phyloP scores from a whole-genome alignment of 1,140 invertebrate species.

The Myzus persicae region DNA sequence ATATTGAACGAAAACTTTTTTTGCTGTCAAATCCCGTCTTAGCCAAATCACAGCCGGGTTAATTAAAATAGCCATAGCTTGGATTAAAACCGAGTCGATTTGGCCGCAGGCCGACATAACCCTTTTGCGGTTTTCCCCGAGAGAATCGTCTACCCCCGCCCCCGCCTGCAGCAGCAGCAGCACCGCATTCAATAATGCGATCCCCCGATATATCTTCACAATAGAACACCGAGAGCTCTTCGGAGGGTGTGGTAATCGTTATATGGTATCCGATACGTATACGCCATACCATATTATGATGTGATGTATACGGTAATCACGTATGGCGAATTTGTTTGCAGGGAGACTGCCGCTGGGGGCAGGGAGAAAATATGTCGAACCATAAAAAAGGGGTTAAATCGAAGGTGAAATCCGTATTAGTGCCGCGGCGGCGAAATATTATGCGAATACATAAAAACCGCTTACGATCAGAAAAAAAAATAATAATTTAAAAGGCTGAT shows the following conservation, averaged over 20 bases:
- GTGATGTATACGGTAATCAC: background rate
- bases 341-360: background rate
- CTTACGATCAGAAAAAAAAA: background rate
- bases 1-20: background rate
- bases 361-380: background rate
- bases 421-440: background rate
- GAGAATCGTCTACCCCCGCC: background rate
- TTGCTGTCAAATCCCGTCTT: constrained; percentile 1
- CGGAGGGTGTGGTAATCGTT: constrained; percentile 12
- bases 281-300: background rate
- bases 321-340: constrained; percentile 11
- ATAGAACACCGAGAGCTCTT: background rate
- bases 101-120: constrained; percentile 36
- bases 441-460: background rate
- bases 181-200: background rate
- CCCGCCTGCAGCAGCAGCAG: background rate
- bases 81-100: constrained; percentile 43
- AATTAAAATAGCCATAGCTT: constrained; percentile 33
- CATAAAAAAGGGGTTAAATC: constrained; percentile 22
- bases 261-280: constrained; percentile 10
- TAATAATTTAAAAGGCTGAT: background rate
- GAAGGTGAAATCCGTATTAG: constrained; percentile 40
- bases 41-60: constrained; percentile 27
- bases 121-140: constrained; percentile 55
- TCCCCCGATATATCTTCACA: background rate